Conservation (phyloP, 1,140 invertebrate genomes). For the Lepidurus packardi region DNA sequence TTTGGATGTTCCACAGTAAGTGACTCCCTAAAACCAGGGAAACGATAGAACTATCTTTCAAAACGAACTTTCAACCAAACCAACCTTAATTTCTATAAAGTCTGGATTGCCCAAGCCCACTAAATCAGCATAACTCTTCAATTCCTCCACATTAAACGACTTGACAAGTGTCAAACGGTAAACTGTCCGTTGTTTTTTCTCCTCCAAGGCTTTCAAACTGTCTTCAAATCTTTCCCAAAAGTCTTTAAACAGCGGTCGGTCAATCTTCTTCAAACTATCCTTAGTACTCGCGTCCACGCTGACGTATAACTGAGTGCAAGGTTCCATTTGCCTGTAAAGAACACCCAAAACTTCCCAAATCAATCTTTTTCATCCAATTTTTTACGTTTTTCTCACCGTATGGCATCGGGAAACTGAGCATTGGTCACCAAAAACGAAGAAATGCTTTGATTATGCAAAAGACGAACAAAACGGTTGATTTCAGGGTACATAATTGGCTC, state of each 20-base stretch:
- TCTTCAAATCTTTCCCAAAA: conserved; percentile 59
- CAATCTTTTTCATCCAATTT: conserved; percentile 25
- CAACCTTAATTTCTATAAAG: conserved; percentile 61
- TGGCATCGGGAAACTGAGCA: conserved; percentile 60
- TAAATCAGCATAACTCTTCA: conserved; percentile 55
- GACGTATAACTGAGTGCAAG: conserved; percentile 61
- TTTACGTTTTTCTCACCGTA: conserved; percentile 43
- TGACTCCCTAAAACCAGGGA: conserved; percentile 52
- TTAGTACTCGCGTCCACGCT: conserved; percentile 60
- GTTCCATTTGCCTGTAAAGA: conserved; percentile 47
- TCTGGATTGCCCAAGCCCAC: conserved; percentile 56
- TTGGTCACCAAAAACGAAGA: conserved; percentile 60
- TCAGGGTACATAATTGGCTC: conserved; percentile 65
- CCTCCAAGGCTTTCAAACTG: conserved; percentile 51
- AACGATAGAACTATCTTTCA: conserved; percentile 17
- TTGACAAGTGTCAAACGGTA: conserved; percentile 61
- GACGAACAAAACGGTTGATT: conserved; percentile 54
- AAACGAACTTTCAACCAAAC: neutral
- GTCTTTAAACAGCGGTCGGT: conserved; percentile 57
- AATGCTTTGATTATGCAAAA: conserved; percentile 53
- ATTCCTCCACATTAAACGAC: conserved; percentile 56
- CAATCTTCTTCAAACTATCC: conserved; percentile 60
- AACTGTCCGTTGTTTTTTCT: conserved; percentile 58
- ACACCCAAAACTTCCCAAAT: neutral
- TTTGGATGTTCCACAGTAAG: conserved; percentile 58